Percentiles rank a stretch among this genome's conserved stretches.
Conservation (phyloP, 92 coral and sea anemone species). For the Phenganax subtilis region DNA sequence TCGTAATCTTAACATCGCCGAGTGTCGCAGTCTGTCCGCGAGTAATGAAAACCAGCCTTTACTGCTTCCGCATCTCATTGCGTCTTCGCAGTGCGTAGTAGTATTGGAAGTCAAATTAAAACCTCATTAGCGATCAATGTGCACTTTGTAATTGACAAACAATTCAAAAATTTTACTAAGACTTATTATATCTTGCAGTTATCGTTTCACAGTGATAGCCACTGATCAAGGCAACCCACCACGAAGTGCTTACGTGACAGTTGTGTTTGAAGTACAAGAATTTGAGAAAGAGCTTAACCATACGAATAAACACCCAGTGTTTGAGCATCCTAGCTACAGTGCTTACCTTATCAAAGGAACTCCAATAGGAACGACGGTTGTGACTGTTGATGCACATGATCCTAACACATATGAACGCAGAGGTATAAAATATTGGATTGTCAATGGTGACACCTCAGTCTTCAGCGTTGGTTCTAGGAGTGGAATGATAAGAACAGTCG, state of each 20-base stretch:
- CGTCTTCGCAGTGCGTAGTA: too few relatives aligned
- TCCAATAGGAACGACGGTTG: neutral
- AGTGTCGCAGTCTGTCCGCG: too few relatives aligned
- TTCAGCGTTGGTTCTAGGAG: slow-evolving; percentile 1
- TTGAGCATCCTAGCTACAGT: neutral
- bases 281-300: neutral
- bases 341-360: neutral
- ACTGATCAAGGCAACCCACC: slow-evolving; percentile 25
- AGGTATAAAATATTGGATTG: neutral
- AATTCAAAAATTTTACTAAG: too few relatives aligned
- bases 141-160: too few relatives aligned
- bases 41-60: too few relatives aligned
- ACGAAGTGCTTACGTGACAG: neutral
- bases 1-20: too few relatives aligned
- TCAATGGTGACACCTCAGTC: neutral
- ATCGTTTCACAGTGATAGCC: neutral
- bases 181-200: neutral
- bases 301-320: slow-evolving; percentile 8
- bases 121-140: neutral
- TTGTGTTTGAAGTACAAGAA: neutral
- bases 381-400: slow-evolving; percentile 13
- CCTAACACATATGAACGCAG: neutral
- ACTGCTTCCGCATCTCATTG: too few relatives aligned
- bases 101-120: neutral
- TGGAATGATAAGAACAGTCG: slow-evolving; percentile 7